Base-by-base conservation (phyloP, 2,888 invertebrate species). In the Dugesia japonica region DNA sequence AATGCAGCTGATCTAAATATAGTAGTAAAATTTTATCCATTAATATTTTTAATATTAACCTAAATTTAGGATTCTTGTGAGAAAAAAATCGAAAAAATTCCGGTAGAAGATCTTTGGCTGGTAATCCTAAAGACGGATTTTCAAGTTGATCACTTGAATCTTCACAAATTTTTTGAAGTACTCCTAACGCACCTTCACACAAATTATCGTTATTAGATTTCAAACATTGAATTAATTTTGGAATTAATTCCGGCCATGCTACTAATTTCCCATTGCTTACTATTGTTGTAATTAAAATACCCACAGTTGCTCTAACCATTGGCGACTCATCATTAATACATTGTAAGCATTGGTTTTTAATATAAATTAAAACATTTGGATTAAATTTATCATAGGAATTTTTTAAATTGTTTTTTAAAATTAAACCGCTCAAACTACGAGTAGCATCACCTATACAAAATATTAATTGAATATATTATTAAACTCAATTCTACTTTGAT, bases 151-250 rank as follows among this genome's bases (percentile, higher is more conserved):
- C 97, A 0, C 94, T 90, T 26, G 93, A 94, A 85, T 98, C 98
- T 87, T 98, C 98, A 86, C 97, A 98, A 75, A 98, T 95, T 86
- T 98, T 98, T 85, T 97, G 95, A 80, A 98, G 85, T 20, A 97
- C 94, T 81, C 97, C 94, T 86, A 98, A 94, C 71, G 98, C 92
- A 81, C 98, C 98, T 88, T 97, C 97, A 85, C 94, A 94, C 80
- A 93, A 90, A 88, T 92, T 92, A 83, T 94, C 93, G 84, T 97
- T 92, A 81, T 91, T 91, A 0, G 92, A 92, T 83, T 95, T 94
- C 33, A 98, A 88, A 90, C 94, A 91, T 81, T 90, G 89, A 85
- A 93, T 93, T 28, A 98, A 87, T 1, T 91, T 90, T 76, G 94
- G 94, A 79, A 98, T 86, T 56, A 98, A 87, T 84, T 94, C 92